phyloP scores from a whole-genome alignment of 2,888 invertebrate species.

The Pheosia gnoma region DNA sequence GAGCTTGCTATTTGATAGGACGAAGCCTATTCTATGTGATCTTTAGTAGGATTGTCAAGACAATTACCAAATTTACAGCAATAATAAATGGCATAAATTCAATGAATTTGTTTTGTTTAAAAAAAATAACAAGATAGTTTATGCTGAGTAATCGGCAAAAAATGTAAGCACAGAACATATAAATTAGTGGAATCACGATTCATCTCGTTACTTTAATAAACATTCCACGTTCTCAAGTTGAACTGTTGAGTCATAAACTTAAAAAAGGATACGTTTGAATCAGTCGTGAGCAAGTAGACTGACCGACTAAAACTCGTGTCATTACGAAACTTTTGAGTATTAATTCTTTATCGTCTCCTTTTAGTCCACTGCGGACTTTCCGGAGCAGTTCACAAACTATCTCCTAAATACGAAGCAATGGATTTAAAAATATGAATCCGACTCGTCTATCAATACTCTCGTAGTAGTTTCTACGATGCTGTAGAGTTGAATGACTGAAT shows the following conservation, averaged over 20 bases:
- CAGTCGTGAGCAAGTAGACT: constrained; percentile 55
- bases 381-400: background rate
- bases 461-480: constrained; percentile 20
- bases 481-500: constrained; percentile 72
- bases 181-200: constrained; percentile 38
- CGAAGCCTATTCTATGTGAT: too few species aligned
- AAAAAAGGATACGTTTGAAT: constrained; percentile 63
- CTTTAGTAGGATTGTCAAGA: background rate
- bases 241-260: constrained; percentile 63
- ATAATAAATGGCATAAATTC: too few species aligned
- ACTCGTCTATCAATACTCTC: constrained; percentile 14
- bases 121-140: constrained; percentile 12
- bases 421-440: constrained; percentile 17
- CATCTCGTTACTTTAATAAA: constrained; percentile 49
- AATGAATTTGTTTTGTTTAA: constrained; percentile 7
- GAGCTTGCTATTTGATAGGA: too few species aligned
- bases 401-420: constrained; percentile 40
- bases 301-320: constrained; percentile 56
- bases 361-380: constrained; percentile 1
- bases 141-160: constrained; percentile 2
- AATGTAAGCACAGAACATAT: constrained; percentile 23
- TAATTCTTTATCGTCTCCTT: background rate
- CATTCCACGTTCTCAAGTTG: constrained; percentile 41
- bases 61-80: too few species aligned
- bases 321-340: constrained; percentile 31